These are phyloP conservation scores for Dryomyza anilis DNA, from an alignment of 2,888 invertebrate genomes.

Conservation along the genomic window DNA sequence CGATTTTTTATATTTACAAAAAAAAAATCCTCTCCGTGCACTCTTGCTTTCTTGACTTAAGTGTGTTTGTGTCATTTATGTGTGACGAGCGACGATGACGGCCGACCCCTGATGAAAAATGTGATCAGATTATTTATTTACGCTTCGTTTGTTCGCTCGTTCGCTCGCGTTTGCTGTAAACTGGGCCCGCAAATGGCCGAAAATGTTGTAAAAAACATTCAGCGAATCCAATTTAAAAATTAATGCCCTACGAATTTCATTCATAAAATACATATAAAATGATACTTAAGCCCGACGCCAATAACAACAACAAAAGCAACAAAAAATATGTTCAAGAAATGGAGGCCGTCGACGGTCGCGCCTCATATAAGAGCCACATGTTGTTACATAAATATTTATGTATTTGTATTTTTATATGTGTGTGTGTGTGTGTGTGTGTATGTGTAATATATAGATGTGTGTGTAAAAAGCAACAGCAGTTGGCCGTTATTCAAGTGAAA, in stretches of 20 bases:
- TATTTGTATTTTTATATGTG: background rate
- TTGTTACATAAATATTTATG: no score
- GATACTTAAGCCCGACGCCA: constrained; percentile 22
- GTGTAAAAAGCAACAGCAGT: constrained; percentile 16
- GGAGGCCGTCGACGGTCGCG: no score
- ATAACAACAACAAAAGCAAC: constrained; percentile 1
- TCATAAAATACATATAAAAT: constrained; percentile 49
- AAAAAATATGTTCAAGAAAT: no score
- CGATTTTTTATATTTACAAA: background rate
- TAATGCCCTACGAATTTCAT: constrained; percentile 53
- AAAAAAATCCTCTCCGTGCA: no score
- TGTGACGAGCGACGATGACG: no score
- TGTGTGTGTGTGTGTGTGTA: background rate
- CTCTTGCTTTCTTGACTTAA: no score
- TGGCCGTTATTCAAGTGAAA: constrained; percentile 21
- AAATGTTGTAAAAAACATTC: background rate
- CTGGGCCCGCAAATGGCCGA: no score
- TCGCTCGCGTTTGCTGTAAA: no score
- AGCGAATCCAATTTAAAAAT: constrained; percentile 52
- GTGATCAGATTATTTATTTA: constrained; percentile 27
- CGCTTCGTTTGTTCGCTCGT: constrained; percentile 7
- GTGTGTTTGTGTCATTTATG: no score
- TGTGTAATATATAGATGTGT: background rate
- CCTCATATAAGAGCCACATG: no score
- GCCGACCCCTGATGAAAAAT: no score